Conservation (phyloP, 2,888 invertebrate species). For the Campoplex capitator region DNA sequence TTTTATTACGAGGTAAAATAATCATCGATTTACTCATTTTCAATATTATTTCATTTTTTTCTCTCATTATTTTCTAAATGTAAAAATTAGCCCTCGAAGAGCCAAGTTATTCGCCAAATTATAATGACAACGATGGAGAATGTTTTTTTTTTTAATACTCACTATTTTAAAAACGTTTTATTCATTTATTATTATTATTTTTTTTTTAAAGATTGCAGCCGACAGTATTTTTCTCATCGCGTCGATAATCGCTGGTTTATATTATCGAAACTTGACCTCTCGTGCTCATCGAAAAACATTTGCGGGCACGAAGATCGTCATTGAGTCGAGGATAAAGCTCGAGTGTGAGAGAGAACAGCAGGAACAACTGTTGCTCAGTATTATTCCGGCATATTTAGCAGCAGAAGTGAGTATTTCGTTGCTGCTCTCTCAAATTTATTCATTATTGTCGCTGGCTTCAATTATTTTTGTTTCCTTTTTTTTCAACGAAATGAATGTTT, state of each 20-base stretch:
- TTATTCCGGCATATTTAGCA: constrained; percentile 97
- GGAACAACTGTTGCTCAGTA: constrained; percentile 95
- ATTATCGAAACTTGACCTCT: constrained; percentile 95
- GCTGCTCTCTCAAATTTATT: not conserved
- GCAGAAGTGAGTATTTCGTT: constrained; percentile 90
- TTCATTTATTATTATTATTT: not conserved
- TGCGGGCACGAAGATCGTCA: constrained; percentile 94
- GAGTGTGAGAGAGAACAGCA: constrained; percentile 97
- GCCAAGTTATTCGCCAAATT: not conserved
- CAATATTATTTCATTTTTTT: no score
- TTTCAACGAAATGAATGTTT: not conserved
- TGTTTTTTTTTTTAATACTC: no score
- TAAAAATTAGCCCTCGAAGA: not conserved
- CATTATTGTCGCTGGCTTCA: not conserved
- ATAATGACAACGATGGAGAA: no score
- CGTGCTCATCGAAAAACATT: constrained; percentile 95
- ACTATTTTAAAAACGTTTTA: not conserved
- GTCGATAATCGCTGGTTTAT: constrained; percentile 93
- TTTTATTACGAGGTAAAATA: constrained; percentile 71
- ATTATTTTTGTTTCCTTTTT: not conserved
- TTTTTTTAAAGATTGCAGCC: constrained; percentile 88
- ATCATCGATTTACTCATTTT: not conserved
- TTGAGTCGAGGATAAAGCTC: constrained; percentile 95
- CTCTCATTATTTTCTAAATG: no score
- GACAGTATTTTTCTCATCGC: constrained; percentile 92